These are phyloP conservation scores for Lycaena phlaeas DNA, from an alignment of 2,888 invertebrate species.

Conservation along the genomic window DNA sequence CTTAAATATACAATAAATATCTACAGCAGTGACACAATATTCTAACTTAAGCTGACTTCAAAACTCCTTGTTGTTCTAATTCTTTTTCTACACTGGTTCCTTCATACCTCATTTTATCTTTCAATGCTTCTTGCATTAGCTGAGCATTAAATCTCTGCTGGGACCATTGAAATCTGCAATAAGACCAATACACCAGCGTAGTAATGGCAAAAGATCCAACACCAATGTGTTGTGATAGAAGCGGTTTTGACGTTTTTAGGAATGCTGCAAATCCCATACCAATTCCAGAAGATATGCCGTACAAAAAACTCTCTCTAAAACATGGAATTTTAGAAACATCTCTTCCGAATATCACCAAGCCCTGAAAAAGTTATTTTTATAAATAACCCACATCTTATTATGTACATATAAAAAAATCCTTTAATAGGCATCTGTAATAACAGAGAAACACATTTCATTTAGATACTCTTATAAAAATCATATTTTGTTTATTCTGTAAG, in stretches of 20 bases:
- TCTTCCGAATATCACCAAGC: conserved; percentile 77
- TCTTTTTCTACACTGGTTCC: conserved; percentile 73
- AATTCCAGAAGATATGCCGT: conserved; percentile 81
- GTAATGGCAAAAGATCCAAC: conserved; percentile 77
- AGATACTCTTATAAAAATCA: no score
- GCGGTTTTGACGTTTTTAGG: conserved; percentile 80
- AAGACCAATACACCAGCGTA: conserved; percentile 79
- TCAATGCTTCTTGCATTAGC: conserved; percentile 74
- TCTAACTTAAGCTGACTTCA: conserved; percentile 37
- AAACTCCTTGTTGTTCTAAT: conserved; percentile 49
- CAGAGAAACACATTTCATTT: no score
- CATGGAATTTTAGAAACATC: conserved; percentile 85
- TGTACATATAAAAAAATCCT: no score
- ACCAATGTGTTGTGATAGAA: conserved; percentile 76
- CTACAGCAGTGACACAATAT: not conserved
- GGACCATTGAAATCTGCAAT: conserved; percentile 80
- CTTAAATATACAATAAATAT: not conserved
- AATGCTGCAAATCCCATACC: conserved; percentile 78
- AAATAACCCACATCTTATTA: no score
- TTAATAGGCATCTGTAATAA: no score
- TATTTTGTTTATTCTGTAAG: no score
- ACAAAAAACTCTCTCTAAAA: conserved; percentile 83
- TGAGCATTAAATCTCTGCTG: conserved; percentile 76
- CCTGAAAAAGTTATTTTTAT: no score
- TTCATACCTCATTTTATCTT: conserved; percentile 74